Percentiles rank a stretch among this genome's conserved stretches.
Evolutionary conservation across 1,140 invertebrate genomes (phyloP).

Genomic region (Harpegnathos saltator): DNA sequence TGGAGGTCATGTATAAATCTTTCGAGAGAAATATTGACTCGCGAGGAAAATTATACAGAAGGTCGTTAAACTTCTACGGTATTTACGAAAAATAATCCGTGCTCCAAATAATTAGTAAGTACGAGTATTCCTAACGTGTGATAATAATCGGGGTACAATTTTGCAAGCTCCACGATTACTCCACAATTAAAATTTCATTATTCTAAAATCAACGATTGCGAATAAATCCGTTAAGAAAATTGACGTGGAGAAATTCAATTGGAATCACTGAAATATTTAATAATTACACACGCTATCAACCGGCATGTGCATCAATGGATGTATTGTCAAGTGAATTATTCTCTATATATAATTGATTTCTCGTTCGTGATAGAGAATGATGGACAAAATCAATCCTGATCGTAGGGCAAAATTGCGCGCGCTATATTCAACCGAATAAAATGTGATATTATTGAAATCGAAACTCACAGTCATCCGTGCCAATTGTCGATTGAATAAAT

Average conservation of each 20-base stretch:
- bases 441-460: slow-evolving; percentile 37
- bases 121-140: too few relatives aligned
- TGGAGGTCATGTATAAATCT: neutral
- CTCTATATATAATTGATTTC: neutral
- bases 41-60: neutral
- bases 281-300: neutral
- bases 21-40: neutral
- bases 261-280: slow-evolving; percentile 8
- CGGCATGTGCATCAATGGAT: neutral
- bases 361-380: slow-evolving; percentile 17
- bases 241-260: neutral
- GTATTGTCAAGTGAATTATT: slow-evolving; percentile 4
- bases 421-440: slow-evolving; percentile 18
- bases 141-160: too few relatives aligned
- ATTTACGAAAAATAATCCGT: neutral
- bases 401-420: neutral
- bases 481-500: slow-evolving; percentile 43
- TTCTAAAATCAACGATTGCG: neutral
- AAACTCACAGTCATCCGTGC: slow-evolving; percentile 18
- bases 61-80: neutral
- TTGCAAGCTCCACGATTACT: neutral
- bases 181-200: neutral
- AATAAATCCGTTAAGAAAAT: neutral
- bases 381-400: neutral
- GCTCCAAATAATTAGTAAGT: neutral